Evolutionary conservation across 2,113 vertebrate genomes (phyloP).

Genomic region (Zeus faber): DNA sequence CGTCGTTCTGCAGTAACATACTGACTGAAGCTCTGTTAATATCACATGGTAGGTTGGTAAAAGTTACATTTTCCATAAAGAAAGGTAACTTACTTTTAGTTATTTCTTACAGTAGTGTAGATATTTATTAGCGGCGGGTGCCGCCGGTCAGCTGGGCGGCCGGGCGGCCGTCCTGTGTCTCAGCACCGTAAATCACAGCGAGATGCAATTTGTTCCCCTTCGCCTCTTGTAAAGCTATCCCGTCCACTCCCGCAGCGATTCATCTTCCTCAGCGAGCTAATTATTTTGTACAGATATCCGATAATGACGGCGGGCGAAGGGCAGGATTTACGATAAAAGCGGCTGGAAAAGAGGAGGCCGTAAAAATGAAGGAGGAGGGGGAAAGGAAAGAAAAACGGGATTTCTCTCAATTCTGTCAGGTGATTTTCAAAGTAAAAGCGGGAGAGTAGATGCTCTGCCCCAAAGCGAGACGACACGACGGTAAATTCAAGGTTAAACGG

Average conservation of each 20-base stretch:
- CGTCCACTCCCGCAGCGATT: slow-evolving; percentile 72
- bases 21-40: no score
- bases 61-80: neutral
- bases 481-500: no score
- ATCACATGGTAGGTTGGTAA: no score
- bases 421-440: no score
- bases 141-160: slow-evolving; percentile 31
- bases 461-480: no score
- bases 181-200: slow-evolving; percentile 70
- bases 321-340: slow-evolving; percentile 76
- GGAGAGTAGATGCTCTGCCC: no score
- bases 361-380: slow-evolving; percentile 38
- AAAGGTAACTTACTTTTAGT: neutral
- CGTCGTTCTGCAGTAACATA: no score
- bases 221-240: slow-evolving; percentile 81
- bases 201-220: slow-evolving; percentile 77
- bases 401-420: no score
- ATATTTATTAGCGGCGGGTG: slow-evolving; percentile 54
- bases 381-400: no score
- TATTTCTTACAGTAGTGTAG: slow-evolving; percentile 25
- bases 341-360: slow-evolving; percentile 46
- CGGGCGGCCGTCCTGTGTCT: slow-evolving; percentile 40
- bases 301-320: slow-evolving; percentile 78
- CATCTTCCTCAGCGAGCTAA: slow-evolving; percentile 79
- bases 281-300: slow-evolving; percentile 83